Evolutionary conservation across 2,888 invertebrate species (phyloP).

Genomic region (Pherbina coryleti): DNA sequence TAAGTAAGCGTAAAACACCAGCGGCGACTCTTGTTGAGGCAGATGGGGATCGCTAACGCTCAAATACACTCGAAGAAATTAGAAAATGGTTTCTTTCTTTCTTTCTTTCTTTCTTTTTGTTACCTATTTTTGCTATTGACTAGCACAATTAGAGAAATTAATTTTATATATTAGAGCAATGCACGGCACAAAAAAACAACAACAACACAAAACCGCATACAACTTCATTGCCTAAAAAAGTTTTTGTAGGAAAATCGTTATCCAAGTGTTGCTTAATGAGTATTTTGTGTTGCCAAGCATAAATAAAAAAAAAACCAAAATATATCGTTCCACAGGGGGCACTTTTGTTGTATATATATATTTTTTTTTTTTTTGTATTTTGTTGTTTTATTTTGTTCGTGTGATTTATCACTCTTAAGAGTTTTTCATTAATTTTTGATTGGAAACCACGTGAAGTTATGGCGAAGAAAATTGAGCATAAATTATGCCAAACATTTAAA

Average conservation of each 20-base stretch:
- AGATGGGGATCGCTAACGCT: neutral
- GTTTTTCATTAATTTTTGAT: slow-evolving; percentile 65
- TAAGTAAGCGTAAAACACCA: neutral
- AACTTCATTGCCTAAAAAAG: neutral
- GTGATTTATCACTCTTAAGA: slow-evolving; percentile 64
- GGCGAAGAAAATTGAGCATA: slow-evolving; percentile 16
- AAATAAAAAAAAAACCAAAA: neutral
- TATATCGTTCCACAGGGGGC: slow-evolving; percentile 12
- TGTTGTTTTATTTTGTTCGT: slow-evolving; percentile 52
- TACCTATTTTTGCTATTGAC: neutral
- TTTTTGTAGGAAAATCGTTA: neutral
- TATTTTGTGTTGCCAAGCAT: slow-evolving; percentile 34
- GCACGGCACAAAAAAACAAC: slow-evolving; percentile 1
- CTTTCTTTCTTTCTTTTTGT: neutral
- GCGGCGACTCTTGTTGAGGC: neutral
- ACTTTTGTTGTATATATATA: slow-evolving; percentile 10
- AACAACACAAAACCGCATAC: neutral
- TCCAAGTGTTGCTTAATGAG: neutral
- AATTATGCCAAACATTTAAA: slow-evolving; percentile 3
- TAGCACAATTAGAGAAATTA: slow-evolving; percentile 37
- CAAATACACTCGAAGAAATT: slow-evolving; percentile 53
- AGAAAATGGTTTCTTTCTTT: slow-evolving; percentile 53
- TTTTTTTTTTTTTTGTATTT: slow-evolving; percentile 29
- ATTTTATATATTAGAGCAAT: slow-evolving; percentile 26
- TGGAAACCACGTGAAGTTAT: slow-evolving; percentile 47